phyloP scores from a whole-genome alignment of 35 echinoderm and acorn worm species.

The Heliocidaris tuberculata region DNA sequence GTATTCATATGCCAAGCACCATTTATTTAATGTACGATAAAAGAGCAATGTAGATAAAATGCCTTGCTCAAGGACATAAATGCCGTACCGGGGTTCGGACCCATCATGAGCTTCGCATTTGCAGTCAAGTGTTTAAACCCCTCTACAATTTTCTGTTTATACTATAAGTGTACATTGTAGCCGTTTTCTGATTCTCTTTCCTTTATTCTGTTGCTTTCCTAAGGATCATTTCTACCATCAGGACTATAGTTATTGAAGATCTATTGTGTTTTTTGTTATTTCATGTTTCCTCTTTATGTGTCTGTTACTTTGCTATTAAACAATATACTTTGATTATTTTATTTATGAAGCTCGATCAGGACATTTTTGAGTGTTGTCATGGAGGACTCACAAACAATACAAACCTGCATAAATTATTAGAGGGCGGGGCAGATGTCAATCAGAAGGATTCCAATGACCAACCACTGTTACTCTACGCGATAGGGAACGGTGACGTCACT shows the following conservation, averaged over 20 bases:
- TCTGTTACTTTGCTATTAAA: background rate
- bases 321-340: background rate
- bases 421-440: conserved; percentile 42
- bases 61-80: background rate
- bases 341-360: conserved; percentile 7
- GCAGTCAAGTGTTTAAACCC: too few species aligned
- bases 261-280: too few species aligned
- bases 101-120: background rate
- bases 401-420: conserved; percentile 35
- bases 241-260: too few species aligned
- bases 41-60: too few species aligned
- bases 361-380: conserved; percentile 26
- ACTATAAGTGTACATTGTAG: too few species aligned
- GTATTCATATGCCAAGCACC: background rate
- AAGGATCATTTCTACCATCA: background rate
- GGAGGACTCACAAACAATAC: conserved; percentile 43
- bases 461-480: conserved; percentile 39
- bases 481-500: conserved; percentile 19
- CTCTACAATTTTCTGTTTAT: too few species aligned
- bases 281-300: too few species aligned
- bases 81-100: background rate
- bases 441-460: conserved; percentile 37
- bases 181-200: background rate
- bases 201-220: background rate
- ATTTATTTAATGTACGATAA: too few species aligned